Base-by-base conservation (phyloP, 2,797 vertebrate species). In the Hemitrygon akajei region DNA sequence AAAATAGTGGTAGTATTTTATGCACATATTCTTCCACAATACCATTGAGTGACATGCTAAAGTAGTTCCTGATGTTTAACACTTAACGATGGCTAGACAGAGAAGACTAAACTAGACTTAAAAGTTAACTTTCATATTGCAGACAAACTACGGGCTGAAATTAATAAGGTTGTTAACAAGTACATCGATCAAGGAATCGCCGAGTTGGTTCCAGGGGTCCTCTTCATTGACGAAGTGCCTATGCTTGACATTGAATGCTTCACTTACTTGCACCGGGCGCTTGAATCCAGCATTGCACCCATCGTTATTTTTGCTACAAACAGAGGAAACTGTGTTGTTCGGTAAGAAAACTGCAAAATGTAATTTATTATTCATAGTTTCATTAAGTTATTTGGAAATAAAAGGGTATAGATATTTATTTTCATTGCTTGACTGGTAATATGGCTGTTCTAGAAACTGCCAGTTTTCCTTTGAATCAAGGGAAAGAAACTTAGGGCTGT, bases 161-260 rank as follows among this genome's bases (percentile, higher is more conserved):
- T 99, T 95, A 99, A 99, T 97, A 99, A 99, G 94, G 99, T 99
- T 95, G 99, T 99, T 95, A 99, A 99, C 96, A 98, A 98, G 94
- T 99, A 99, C 95, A 99, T 99, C 0, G 99, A 99, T 95, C 99
- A 99, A 95, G 99, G 99, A 12, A 97, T 99, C 0, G 99, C 99
- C 0, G 99, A 99, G 95, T 97, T 99, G 34, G 99, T 99, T 0
- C 99, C 99, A 0, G 99, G 99, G 0, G 98, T 99, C 82, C 97
- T 99, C 93, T 99, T 99, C 86, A 97, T 99, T 18, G 98, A 99
- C 66, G 99, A 99, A 95, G 99, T 99, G 82, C 99, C 99, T 96
- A 99, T 99, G 98, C 95, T 99, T 96, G 99, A 99, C 96, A 99
- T 99, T 0, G 98, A 99, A 94, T 99, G 99, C 95, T 99, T 99